Evolutionary conservation across 2,113 vertebrate genomes (phyloP).

Genomic region (Caloenas nicobarica): DNA sequence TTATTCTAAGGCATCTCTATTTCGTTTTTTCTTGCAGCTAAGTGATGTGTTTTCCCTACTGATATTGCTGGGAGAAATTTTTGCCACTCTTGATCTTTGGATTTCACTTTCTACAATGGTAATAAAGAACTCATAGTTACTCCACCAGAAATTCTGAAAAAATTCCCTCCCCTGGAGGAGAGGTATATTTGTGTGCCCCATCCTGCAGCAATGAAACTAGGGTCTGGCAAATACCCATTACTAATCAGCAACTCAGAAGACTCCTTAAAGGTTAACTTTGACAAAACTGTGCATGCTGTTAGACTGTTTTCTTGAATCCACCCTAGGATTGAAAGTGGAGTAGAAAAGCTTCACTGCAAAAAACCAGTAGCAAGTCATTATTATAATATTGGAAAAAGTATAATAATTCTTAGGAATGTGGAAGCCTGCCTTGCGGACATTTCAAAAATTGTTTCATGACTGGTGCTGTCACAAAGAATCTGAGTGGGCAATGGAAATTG

Average conservation of each 20-base stretch:
- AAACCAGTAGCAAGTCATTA: background rate
- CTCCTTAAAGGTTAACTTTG: background rate
- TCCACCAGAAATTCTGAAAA: background rate
- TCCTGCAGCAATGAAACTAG: background rate
- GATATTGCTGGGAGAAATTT: background rate
- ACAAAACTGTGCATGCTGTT: background rate
- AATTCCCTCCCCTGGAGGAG: background rate
- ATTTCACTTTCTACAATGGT: background rate
- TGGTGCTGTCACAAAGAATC: background rate
- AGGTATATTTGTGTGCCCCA: background rate
- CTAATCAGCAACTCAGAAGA: fast-evolving
- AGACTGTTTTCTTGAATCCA: background rate
- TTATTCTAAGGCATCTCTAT: background rate
- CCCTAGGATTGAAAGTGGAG: background rate
- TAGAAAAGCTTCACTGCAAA: background rate
- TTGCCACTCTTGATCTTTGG: background rate
- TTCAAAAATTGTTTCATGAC: background rate
- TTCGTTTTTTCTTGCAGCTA: background rate
- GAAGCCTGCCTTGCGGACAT: background rate
- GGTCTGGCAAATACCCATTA: background rate
- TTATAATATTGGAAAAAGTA: background rate
- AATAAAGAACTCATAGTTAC: background rate
- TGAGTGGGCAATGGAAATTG: background rate
- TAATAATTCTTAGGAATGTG: background rate
- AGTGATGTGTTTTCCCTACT: background rate